Evolutionary conservation across 2,113 vertebrate species (phyloP), one percentile per base, ranked within the genome.

Genomic region (Heterochromis multidens): DNA sequence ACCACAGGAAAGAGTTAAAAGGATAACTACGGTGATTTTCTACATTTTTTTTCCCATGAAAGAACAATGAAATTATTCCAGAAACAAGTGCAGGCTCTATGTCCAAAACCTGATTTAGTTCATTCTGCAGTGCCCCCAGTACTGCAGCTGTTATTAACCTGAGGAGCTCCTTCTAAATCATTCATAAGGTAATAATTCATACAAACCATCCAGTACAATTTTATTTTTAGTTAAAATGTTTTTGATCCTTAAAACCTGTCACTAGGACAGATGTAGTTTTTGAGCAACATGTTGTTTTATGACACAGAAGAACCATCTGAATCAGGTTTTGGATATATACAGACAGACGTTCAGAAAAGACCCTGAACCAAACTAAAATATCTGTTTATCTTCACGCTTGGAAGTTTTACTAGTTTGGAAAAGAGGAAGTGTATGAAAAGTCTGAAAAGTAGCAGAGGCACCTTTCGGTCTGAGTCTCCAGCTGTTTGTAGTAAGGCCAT

Each of bases 401-500:
- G 0, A 25, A 13, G 70, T 35, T 19, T 56, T 13, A 63, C 67
- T 16, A 35, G 31, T 8, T 31, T 31, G 3, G 9, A 85, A 70
- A 81, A 72, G 37, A 77, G 74, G 65, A 78, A 86, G 62, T 17
- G 11, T 17, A 13, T 40, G 7, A 21, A 27, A 67, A 35, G 27
- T 5, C 8, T 4, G 23, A 40, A 6, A 54, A 76, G 56, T 6
- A 31, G 21, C 6, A 13, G 27, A 35, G 17, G 29, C 88, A 98
- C 98, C 97, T 94, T 94, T 83, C 96, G 95, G 78, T 99, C 98
- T 0, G 80, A 2, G 1, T 96, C 94, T 0, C 86, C 95, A 0
- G 97, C 97, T 0, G 96, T 97, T 95, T 98, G 98, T 23, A 99
- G 95, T 79, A 99, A 91, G 0, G 98, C 98, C 77, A 98, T 98